Conservation (phyloP, 2,113 vertebrate genomes). For the Otis tarda region DNA sequence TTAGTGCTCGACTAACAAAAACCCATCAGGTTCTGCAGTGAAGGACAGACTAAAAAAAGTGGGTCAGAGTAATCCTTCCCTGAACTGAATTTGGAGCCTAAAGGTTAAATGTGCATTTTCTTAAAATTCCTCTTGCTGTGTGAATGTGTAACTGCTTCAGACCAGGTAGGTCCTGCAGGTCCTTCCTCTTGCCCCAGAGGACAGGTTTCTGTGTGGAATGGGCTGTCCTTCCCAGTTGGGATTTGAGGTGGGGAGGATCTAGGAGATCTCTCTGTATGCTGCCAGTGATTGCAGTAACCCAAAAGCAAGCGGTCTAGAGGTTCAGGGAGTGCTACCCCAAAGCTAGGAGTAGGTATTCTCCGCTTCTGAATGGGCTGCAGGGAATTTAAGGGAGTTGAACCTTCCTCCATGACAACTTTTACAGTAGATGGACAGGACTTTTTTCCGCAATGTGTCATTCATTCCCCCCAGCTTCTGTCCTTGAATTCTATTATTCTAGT, state of each 20-base stretch:
- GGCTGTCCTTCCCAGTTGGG: not conserved
- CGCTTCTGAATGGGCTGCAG: not conserved
- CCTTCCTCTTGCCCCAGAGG: not conserved
- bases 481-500: not conserved
- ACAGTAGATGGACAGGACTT: not conserved
- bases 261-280: not conserved
- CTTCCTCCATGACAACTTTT: not conserved
- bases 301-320: not conserved
- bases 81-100: not conserved
- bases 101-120: not conserved
- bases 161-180: not conserved
- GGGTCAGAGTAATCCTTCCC: not conserved
- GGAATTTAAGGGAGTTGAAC: not conserved
- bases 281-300: not conserved
- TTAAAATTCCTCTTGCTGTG: not conserved
- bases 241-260: not conserved
- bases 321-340: not conserved
- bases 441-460: not conserved
- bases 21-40: not conserved
- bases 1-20: not conserved
- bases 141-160: not conserved
- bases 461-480: not conserved
- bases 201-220: not conserved
- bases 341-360: not conserved
- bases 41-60: not conserved